Base-by-base conservation (phyloP, 2,888 invertebrate genomes). In the Euplagia quadripunctaria region DNA sequence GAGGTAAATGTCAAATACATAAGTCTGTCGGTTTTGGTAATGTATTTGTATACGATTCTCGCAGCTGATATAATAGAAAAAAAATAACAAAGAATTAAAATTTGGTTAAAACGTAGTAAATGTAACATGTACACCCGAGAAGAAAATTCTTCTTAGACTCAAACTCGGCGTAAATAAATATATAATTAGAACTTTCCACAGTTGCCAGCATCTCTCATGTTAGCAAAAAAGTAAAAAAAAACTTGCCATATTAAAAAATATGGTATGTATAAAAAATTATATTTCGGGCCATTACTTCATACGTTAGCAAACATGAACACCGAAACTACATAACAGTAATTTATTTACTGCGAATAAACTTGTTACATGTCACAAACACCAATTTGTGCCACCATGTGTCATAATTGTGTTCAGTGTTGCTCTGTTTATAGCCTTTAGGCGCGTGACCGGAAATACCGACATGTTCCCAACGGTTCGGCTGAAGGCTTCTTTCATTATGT, bases 331-430 rank as follows among this genome's bases (percentile, higher is more conserved):
- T 66, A 70, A 52, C 43, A 68, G 63, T 66, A 70, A 75, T 64
- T 58, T 73, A 79, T 83, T 79, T 75, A 73, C 76, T 70, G 61
- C 73, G 64, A 83, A 76, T 79, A 82, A 80, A 71, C 70, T 68
- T 55, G 71, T 71, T 71, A 64, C 72, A 75, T 65, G 77, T 61
- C 55, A 74, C 72, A 73, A 80, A 74, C 76, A 74, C 73, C 80
- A 77, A 79, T 82, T 80, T 77, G 41, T 64, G 64, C 72, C 64
- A 69, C 75, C 74, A 78, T 86, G 71, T 81, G 77, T 86, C 82
- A 83, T 86, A 79, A 80, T 85, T 83, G 78, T 79, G 81, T 75
- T 79, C 73, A 74, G 63, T 79, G 78, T 81, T 80, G 82, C 76
- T 76, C 70, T 78, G 71, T 81, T 81, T 83, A 80, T 85, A 79